These are phyloP conservation scores for Ditula angustiorana DNA, from an alignment of 2,888 invertebrate species.

Conservation along the genomic window DNA sequence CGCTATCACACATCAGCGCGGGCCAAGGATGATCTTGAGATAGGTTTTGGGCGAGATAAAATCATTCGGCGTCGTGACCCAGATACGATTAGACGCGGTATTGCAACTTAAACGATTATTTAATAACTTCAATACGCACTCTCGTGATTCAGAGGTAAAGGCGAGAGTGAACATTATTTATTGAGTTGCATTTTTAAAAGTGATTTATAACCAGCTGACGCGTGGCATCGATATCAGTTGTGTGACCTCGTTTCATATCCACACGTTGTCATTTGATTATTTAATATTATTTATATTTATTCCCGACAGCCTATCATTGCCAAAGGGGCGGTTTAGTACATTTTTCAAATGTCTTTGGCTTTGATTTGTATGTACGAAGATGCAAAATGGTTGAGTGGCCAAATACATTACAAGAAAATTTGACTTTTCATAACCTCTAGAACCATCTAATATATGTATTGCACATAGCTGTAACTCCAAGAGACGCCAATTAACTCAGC, in stretches of 20 bases:
- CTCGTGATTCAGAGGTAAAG: constrained; percentile 5
- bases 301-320: constrained; percentile 17
- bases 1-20: constrained; percentile 37
- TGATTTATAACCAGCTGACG: constrained; percentile 17
- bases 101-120: constrained; percentile 1
- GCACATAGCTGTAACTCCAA: background rate
- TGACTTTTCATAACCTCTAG: background rate
- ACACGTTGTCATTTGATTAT: constrained; percentile 22
- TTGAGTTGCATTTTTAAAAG: constrained; percentile 27
- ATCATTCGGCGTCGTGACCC: constrained; percentile 42
- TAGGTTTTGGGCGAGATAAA: constrained; percentile 47
- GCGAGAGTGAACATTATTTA: constrained; percentile 15
- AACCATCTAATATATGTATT: background rate
- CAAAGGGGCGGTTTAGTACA: constrained; percentile 18
- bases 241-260: constrained; percentile 24
- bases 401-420: background rate
- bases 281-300: constrained; percentile 7
- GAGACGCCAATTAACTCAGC: background rate
- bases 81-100: constrained; percentile 37
- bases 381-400: background rate
- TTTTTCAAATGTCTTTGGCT: constrained; percentile 1
- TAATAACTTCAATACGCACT: constrained; percentile 6
- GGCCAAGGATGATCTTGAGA: constrained; percentile 51
- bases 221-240: constrained; percentile 28
- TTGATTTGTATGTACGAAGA: background rate